Evolutionary conservation across 37 sponge, comb jelly and placozoan genomes (phyloP).

Genomic region (Chondrosia reniformis): DNA sequence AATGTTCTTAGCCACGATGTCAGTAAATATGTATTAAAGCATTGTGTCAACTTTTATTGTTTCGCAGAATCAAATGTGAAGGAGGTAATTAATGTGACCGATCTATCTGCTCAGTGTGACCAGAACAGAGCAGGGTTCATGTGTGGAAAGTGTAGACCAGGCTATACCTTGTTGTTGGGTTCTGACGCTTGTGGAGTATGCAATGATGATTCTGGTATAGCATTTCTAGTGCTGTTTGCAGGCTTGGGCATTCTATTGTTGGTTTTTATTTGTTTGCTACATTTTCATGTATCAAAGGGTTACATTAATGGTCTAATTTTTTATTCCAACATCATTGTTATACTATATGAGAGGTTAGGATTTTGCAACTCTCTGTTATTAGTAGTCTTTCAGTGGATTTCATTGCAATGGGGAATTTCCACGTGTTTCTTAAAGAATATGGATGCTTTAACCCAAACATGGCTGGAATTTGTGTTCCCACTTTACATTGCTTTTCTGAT

Average conservation of each 20-base stretch:
- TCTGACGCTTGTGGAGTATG: neutral
- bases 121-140: neutral
- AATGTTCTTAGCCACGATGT: neutral
- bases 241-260: slow-evolving; percentile 27
- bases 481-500: slow-evolving; percentile 40
- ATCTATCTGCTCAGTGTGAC: neutral
- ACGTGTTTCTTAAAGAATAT: slow-evolving; percentile 48
- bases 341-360: neutral
- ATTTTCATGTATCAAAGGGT: slow-evolving; percentile 39
- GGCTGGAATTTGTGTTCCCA: slow-evolving; percentile 39
- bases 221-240: neutral
- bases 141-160: neutral
- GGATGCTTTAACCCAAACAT: slow-evolving; percentile 21
- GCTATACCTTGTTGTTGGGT: neutral
- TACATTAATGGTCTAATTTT: slow-evolving; percentile 27
- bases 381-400: slow-evolving; percentile 17
- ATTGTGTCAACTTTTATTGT: neutral
- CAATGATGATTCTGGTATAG: neutral
- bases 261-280: neutral
- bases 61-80: too few relatives aligned
- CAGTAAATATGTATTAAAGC: neutral
- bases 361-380: neutral
- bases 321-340: slow-evolving; percentile 21
- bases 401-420: slow-evolving; percentile 27
- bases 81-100: neutral